Evolutionary conservation across 2,113 vertebrate genomes (phyloP).

Genomic region (Verasper variegatus): DNA sequence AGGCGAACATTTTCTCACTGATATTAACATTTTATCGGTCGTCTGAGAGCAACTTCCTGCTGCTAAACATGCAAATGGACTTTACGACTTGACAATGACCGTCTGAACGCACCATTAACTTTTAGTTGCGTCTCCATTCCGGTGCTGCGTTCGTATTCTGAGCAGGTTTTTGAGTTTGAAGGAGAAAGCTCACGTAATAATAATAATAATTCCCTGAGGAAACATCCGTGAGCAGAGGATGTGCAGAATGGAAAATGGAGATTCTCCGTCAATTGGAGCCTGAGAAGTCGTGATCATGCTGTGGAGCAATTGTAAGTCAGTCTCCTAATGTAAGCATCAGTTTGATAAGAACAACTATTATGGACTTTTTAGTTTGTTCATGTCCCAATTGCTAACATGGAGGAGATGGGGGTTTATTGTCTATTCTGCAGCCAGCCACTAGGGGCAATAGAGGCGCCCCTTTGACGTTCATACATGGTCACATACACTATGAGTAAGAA

Average conservation of each 20-base stretch:
- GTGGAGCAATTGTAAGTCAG: no score
- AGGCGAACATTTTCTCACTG: not conserved
- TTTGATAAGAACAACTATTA: no score
- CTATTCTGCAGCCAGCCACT: no score
- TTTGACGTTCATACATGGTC: no score
- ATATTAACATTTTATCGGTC: constrained; percentile 1
- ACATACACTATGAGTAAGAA: not conserved
- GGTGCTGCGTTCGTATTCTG: not conserved
- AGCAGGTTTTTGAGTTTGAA: not conserved
- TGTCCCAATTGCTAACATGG: no score
- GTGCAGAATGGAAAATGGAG: not conserved
- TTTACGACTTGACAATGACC: constrained; percentile 6
- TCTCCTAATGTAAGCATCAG: no score
- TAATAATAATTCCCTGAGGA: not conserved
- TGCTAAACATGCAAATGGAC: constrained; percentile 1
- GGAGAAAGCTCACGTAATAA: not conserved
- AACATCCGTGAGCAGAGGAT: no score
- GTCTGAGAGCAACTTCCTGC: not conserved
- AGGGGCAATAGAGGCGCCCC: no score
- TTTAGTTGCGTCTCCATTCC: not conserved
- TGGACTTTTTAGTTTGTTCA: no score
- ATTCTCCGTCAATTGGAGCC: not conserved
- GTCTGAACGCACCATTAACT: constrained; percentile 10
- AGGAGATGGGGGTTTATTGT: no score
- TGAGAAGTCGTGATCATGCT: no score